These are phyloP conservation scores for Diplosoma virens DNA, from an alignment of 23 tunicate species.

Conservation along the genomic window DNA sequence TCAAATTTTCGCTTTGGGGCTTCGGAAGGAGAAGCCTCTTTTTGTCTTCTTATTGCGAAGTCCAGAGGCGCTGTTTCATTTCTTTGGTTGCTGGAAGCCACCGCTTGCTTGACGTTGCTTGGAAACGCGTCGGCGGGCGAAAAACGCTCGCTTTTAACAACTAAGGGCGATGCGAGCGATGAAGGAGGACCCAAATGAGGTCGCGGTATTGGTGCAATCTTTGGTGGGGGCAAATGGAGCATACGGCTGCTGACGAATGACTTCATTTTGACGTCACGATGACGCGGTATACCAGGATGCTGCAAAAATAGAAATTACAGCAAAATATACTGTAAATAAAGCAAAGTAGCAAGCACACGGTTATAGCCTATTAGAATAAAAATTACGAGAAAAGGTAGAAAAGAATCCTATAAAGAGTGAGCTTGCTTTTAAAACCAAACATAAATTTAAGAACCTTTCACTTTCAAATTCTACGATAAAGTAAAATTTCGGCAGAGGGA, in stretches of 20 bases:
- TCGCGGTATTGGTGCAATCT: not conserved
- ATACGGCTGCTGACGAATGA: slow-evolving; percentile 20
- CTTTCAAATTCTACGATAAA: too few relatives aligned
- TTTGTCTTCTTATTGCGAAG: not conserved
- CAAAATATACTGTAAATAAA: too few relatives aligned
- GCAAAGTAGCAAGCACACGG: too few relatives aligned
- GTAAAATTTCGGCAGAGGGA: too few relatives aligned
- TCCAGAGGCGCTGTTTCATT: slow-evolving; percentile 6
- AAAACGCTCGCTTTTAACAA: slow-evolving; percentile 1
- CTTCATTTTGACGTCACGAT: slow-evolving; percentile 19
- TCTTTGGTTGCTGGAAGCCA: not conserved
- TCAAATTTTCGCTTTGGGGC: not conserved
- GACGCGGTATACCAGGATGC: not conserved
- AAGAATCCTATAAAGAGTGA: too few relatives aligned
- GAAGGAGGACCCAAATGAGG: not conserved
- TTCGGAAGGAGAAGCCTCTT: not conserved
- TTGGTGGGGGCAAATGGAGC: not conserved
- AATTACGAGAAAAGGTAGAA: too few relatives aligned
- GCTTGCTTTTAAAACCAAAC: too few relatives aligned
- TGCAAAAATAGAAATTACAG: not conserved
- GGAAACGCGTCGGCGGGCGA: slow-evolving; percentile 25
- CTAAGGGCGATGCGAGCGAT: not conserved
- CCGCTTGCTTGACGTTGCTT: not conserved
- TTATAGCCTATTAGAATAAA: too few relatives aligned
- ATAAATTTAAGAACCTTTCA: too few relatives aligned